Evolutionary conservation across 2,113 vertebrate species (phyloP), one percentile per base, ranked within the genome.

Genomic region (Amphiprion percula): DNA sequence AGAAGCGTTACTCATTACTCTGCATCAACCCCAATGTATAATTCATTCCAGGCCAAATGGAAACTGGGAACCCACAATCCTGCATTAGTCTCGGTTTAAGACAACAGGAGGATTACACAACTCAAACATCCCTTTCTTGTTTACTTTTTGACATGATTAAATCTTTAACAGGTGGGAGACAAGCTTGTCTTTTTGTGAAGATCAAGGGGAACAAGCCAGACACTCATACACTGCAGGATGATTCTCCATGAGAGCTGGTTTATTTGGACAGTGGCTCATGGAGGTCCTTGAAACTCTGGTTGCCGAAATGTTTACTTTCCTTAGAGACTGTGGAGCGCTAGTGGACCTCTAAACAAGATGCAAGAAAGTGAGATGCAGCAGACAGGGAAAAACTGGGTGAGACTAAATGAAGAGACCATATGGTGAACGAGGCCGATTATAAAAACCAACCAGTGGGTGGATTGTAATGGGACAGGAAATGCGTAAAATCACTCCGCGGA

Each of bases 261-360:
- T 76, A 80, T 83, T 86, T 89, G 52, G 44, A 83, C 53, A 77
- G 63, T 49, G 54, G 53, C 71, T 50, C 11, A 21, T 21, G 60
- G 77, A 81, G 58, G 74, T 72, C 41, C 12, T 68, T 68, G 23
- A 49, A 83, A 69, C 23, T 70, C 60, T 23, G 44, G 65, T 50
- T 77, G 72, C 56, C 41, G 28, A 44, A 16, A 49, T 65, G 80
- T 76, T 73, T 81, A 76, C 70, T 77, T 70, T 79, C 26, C 72
- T 63, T 58, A 79, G 74, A 73, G 69, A 74, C 73, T 39, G 47
- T 24, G 37, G 61, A 53, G 58, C 16, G 44, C 55, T 54, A 16
- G 12, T 67, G 68, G 69, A 79, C n/a, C 54, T 74, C 72, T 59
- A 59, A 86, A 84, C 54, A 78, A 19, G 46, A 72, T 26, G 11